Conservation (phyloP, 2,113 vertebrate genomes). For the Paradoxurus hermaphroditus region DNA sequence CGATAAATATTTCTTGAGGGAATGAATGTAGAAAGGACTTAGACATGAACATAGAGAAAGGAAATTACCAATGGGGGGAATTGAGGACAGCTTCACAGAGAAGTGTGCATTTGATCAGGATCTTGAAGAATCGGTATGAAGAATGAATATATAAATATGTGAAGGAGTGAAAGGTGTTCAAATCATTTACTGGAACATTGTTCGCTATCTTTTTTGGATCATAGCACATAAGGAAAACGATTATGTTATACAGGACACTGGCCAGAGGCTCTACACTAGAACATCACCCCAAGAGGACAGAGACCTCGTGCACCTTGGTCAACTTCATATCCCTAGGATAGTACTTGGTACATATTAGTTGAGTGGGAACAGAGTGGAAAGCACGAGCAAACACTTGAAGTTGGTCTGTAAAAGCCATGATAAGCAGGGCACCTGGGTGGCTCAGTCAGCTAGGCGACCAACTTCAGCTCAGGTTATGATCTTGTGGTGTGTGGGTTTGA, state of each 20-base stretch:
- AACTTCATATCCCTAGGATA: not conserved
- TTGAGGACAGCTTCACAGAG: not conserved
- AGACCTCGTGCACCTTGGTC: not conserved
- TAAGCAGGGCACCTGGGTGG: too few species aligned
- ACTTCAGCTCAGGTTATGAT: too few species aligned
- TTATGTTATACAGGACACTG: not conserved
- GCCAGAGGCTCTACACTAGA: not conserved
- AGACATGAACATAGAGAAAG: not conserved
- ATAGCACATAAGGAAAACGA: not conserved
- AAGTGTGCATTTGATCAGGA: not conserved
- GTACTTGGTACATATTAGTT: not conserved
- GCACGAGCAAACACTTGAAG: not conserved
- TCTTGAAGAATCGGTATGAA: not conserved
- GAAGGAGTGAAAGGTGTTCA: not conserved
- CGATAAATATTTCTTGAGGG: not conserved
- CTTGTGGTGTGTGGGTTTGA: too few species aligned
- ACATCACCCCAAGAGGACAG: not conserved
- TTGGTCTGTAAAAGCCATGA: not conserved
- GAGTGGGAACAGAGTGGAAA: not conserved
- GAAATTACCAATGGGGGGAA: not conserved
- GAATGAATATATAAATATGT: not conserved
- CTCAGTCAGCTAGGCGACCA: too few species aligned
- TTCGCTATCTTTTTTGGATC: not conserved
- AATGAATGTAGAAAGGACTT: not conserved
- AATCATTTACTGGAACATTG: not conserved